These are phyloP conservation scores for Amphiura filiformis DNA, from an alignment of 35 echinoderm and acorn worm species.

Conservation along the genomic window DNA sequence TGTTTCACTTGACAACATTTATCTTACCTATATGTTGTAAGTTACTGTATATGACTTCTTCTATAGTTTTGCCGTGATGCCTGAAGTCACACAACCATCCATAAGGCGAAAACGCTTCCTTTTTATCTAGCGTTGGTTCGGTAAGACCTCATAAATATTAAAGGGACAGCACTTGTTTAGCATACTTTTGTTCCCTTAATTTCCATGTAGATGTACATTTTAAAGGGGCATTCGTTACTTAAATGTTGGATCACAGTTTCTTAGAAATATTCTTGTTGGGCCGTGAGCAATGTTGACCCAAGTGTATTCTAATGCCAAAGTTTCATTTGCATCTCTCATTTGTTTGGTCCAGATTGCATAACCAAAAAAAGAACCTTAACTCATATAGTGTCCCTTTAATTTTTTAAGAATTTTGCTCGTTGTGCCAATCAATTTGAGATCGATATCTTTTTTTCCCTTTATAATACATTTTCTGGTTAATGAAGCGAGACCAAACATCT, in stretches of 20 bases:
- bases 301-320: background rate
- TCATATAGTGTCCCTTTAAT: background rate
- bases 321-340: constrained; percentile 11
- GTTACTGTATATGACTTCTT: constrained; percentile 5
- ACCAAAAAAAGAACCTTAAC: background rate
- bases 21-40: constrained; percentile 15
- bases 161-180: background rate
- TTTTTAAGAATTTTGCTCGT: background rate
- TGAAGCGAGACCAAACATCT: constrained; percentile 3
- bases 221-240: background rate
- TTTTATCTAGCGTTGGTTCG: background rate
- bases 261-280: background rate
- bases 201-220: background rate
- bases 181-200: background rate
- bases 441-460: background rate
- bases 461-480: background rate
- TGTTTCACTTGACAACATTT: background rate
- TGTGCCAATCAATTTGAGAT: background rate
- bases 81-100: background rate
- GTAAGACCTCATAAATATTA: constrained; percentile 15
- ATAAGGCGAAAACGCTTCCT: constrained; percentile 7
- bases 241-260: background rate
- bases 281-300: constrained; percentile 5
- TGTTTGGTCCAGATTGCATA: background rate
- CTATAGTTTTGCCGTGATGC: background rate